Base-by-base conservation (phyloP, 2,113 vertebrate species). In the Alethe castanea region DNA sequence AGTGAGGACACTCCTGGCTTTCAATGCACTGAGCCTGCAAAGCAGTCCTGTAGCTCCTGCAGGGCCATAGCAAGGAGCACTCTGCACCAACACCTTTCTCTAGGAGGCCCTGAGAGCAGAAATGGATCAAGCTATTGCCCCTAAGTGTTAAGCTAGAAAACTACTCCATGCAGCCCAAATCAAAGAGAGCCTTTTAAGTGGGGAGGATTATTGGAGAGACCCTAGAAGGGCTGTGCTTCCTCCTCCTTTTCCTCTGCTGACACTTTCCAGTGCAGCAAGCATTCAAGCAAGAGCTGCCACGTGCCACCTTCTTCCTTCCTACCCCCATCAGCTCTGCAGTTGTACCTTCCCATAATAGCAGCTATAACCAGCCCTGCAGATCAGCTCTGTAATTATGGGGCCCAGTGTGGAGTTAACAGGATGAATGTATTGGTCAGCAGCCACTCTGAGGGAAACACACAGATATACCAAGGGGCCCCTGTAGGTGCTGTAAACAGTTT, bases 381-480 rank as follows among this genome's bases (percentile, higher is more conserved):
- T 88, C 80, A 45, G 36, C 67, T 74, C 82, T 92, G 69, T 86
- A 94, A 92, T 91, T 94, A 91, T 12, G 72, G 85, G 72, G 40
- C 76, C 50, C 36, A 10, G 35, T 5, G 22, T 40, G 67, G 71
- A 92, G 81, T 8, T 8, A 64, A 59, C 79, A 81, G 85, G 85
- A 71, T 92, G 60, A 71, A 50, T 4, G 0, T 15, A 33, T 25
- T 3, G 54, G 73, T 60, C 77, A 74, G 83, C 53, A 81, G 69
- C 62, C 20, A 20, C 78, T 80, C 45, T 3, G 54, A 85, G 38
- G 35, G 50, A 69, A 65, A 26, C 33, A 10, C 1, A 9, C 28
- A 60, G 59, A 44, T 19, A 14, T 23, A 40, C 47, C 1, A 12
- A 90, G 80, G 79, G 93, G 65, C 76, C 88, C 66, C 35, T 0